A percentile compares a stretch with the other conserved stretches of the same genome.
Conservation (phyloP, 2,113 vertebrate species). For the Opisthocomus hoazin region DNA sequence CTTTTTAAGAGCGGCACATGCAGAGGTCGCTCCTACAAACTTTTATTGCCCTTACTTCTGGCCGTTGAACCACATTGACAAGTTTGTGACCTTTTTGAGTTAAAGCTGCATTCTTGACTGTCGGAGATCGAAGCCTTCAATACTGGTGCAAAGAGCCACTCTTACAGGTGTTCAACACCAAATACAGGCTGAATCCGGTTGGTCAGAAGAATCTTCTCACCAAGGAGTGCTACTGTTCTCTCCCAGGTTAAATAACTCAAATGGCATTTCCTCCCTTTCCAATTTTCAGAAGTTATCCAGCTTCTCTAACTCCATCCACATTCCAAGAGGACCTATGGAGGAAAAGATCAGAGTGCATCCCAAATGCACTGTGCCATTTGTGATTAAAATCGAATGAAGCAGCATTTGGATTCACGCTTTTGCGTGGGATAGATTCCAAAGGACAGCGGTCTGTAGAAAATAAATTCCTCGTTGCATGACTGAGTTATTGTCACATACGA, state of each 20-base stretch:
- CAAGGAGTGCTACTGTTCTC: not conserved
- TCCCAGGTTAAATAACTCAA: not conserved
- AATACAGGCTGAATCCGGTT: not conserved
- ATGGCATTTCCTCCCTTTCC: not conserved
- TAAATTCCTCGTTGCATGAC: not conserved
- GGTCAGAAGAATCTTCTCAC: not conserved
- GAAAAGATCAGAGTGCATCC: not conserved
- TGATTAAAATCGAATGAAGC: not conserved
- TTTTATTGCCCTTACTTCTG: not conserved
- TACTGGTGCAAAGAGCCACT: not conserved
- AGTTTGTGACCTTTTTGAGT: not conserved
- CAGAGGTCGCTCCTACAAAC: not conserved
- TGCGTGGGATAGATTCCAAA: not conserved
- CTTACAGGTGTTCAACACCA: not conserved
- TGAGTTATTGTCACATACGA: not conserved
- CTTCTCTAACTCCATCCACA: not conserved
- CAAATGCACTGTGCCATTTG: not conserved
- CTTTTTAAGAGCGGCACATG: not conserved
- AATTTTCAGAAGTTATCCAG: not conserved
- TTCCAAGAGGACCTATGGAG: not conserved
- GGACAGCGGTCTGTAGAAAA: not conserved
- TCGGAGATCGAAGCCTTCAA: not conserved
- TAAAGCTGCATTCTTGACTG: not conserved
- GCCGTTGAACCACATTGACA: not conserved
- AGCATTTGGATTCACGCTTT: not conserved